These are phyloP conservation scores for Sinelater perroti DNA, from an alignment of 2,888 invertebrate species.

Conservation along the genomic window DNA sequence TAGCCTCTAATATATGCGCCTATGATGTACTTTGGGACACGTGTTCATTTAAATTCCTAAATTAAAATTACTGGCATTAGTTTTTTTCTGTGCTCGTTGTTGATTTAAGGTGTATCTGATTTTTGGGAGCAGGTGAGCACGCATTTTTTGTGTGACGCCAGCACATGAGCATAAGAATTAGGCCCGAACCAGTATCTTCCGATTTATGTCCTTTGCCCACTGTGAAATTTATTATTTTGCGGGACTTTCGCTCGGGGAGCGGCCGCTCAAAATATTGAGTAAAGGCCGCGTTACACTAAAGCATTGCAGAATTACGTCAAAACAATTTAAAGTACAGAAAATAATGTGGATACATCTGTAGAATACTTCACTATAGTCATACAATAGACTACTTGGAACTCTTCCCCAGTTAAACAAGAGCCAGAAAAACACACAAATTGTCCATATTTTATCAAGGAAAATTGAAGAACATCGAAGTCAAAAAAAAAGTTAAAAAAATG, in stretches of 20 bases:
- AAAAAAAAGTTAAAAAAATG: no score
- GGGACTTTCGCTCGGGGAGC: constrained; percentile 4
- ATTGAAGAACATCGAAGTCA: no score
- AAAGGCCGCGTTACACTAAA: constrained; percentile 13
- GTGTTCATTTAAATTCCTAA: constrained; percentile 53
- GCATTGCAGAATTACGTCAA: no score
- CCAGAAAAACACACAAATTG: no score
- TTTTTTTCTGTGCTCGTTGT: constrained; percentile 41
- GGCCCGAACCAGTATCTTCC: constrained; percentile 22
- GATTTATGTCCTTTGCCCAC: constrained; percentile 21
- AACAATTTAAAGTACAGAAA: no score
- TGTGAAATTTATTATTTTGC: constrained; percentile 15
- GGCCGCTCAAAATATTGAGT: constrained; percentile 8
- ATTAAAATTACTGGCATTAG: constrained; percentile 51
- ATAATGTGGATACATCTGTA: no score
- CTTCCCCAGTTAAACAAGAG: no score
- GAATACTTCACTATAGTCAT: no score
- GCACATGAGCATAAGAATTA: constrained; percentile 27
- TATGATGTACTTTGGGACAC: constrained; percentile 43
- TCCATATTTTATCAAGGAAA: no score
- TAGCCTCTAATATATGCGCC: constrained; percentile 36
- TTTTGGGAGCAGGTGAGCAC: constrained; percentile 46
- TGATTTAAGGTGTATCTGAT: constrained; percentile 48
- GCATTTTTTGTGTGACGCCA: constrained; percentile 24
- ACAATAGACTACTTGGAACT: no score